Conservation (phyloP, 2,888 invertebrate species). For the Sericinus montela region DNA sequence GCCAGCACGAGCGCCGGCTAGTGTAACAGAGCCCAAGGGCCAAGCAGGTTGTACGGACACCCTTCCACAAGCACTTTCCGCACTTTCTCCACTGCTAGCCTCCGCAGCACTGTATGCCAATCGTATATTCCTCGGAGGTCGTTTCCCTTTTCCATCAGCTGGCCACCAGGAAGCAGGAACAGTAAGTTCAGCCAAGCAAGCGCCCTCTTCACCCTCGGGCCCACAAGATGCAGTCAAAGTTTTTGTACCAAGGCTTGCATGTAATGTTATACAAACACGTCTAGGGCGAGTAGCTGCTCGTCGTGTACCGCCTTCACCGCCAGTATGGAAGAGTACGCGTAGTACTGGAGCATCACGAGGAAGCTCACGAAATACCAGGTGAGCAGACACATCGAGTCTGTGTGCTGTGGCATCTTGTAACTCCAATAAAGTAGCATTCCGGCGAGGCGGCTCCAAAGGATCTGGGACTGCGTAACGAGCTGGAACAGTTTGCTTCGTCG, state of each 20-base stretch:
- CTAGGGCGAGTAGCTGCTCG: conserved; percentile 85
- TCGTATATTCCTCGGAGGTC: conserved; percentile 87
- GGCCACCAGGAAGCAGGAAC: conserved; percentile 97
- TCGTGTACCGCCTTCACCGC: conserved; percentile 89
- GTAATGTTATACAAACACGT: conserved; percentile 89
- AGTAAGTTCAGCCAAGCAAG: conserved; percentile 92
- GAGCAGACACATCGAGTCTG: conserved; percentile 94
- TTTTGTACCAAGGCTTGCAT: conserved; percentile 82
- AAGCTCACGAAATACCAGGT: conserved; percentile 92
- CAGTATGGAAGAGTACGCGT: conserved; percentile 94
- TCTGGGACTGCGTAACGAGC: conserved; percentile 93
- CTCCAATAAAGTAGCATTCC: conserved; percentile 79
- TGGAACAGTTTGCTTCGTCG: conserved; percentile 96
- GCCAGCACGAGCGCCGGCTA: conserved; percentile 87
- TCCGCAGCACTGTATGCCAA: conserved; percentile 94
- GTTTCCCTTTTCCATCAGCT: conserved; percentile 79
- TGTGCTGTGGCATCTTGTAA: conserved; percentile 84
- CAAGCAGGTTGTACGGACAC: conserved; percentile 83
- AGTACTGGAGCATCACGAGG: conserved; percentile 95
- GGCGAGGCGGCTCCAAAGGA: conserved; percentile 82
- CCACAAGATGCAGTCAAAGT: conserved; percentile 93
- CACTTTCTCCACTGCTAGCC: conserved; percentile 83
- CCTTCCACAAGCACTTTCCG: conserved; percentile 86
- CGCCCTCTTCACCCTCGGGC: conserved; percentile 94
- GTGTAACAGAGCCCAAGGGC: conserved; percentile 82